Conservation (phyloP, 2,888 invertebrate genomes). For the Hypomecis punctinalis region DNA sequence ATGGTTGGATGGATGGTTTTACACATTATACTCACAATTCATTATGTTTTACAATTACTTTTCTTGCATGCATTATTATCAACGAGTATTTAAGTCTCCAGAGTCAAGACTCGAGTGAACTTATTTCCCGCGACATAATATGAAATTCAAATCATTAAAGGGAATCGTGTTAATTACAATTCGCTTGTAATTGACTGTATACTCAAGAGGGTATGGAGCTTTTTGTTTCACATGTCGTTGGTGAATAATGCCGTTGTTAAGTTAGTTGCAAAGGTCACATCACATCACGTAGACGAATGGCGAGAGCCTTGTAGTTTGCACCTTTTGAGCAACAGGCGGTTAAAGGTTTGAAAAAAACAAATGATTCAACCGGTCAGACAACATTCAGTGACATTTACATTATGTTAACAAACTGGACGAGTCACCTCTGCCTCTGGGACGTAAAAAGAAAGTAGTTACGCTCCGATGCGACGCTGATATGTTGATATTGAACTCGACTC, state of each 20-base stretch:
- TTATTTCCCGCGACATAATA: slow-evolving; percentile 26
- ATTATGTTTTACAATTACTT: slow-evolving; percentile 38
- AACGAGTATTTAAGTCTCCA: slow-evolving; percentile 24
- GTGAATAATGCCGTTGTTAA: slow-evolving; percentile 24
- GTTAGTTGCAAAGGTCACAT: slow-evolving; percentile 46
- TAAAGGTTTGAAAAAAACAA: slow-evolving; percentile 57
- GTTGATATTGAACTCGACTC: slow-evolving; percentile 43
- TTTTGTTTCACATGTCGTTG: slow-evolving; percentile 25
- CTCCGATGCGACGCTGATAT: slow-evolving; percentile 47
- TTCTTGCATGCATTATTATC: slow-evolving; percentile 33
- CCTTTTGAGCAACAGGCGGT: slow-evolving; percentile 67
- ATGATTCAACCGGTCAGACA: slow-evolving; percentile 69
- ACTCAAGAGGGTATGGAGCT: slow-evolving; percentile 18
- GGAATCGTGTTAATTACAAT: slow-evolving; percentile 36
- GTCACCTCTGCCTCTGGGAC: slow-evolving; percentile 61
- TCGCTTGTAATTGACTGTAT: slow-evolving; percentile 26
- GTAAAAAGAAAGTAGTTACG: slow-evolving; percentile 73
- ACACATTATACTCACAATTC: slow-evolving; percentile 38
- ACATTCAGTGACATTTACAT: slow-evolving; percentile 79
- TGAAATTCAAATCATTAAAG: slow-evolving; percentile 35
- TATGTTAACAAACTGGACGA: slow-evolving; percentile 73
- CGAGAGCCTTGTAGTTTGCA: slow-evolving; percentile 57
- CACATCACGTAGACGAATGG: slow-evolving; percentile 42
- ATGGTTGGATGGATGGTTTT: slow-evolving; percentile 40
- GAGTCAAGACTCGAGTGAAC: slow-evolving; percentile 21